A percentile compares a stretch with the other conserved stretches of the same genome.
phyloP scores from a whole-genome alignment of 2,888 invertebrate genomes.

The Apodemia zela region DNA sequence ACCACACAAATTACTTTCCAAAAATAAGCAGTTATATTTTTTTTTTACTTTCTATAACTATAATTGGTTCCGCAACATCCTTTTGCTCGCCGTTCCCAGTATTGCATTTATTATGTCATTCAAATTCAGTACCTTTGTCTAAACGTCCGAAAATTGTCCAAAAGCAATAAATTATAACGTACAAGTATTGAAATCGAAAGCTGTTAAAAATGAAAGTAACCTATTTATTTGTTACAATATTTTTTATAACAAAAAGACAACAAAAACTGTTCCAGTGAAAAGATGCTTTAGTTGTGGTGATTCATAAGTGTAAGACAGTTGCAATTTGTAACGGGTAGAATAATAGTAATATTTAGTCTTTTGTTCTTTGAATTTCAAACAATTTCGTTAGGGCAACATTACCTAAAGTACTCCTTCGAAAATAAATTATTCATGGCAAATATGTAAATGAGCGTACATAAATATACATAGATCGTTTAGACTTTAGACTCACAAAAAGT shows the following conservation, averaged over 20 bases:
- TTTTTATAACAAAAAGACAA: constrained; percentile 30
- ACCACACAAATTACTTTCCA: neutral
- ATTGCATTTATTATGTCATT: constrained; percentile 33
- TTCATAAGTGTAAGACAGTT: neutral
- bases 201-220: constrained; percentile 46
- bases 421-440: neutral
- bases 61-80: constrained; percentile 16
- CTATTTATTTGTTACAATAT: constrained; percentile 35
- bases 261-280: constrained; percentile 17
- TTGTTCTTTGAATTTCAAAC: constrained; percentile 6
- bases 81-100: constrained; percentile 18
- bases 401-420: neutral
- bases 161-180: constrained; percentile 38
- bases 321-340: constrained; percentile 5
- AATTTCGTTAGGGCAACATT: neutral
- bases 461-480: neutral
- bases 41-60: constrained; percentile 24
- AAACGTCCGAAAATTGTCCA: constrained; percentile 37
- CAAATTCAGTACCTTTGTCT: constrained; percentile 40
- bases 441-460: neutral
- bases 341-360: constrained; percentile 5
- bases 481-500: neutral
- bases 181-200: constrained; percentile 44
- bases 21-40: neutral
- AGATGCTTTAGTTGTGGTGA: constrained; percentile 5